Base-by-base conservation (phyloP, 2,888 invertebrate species). In the Caenorhabditis afra region DNA sequence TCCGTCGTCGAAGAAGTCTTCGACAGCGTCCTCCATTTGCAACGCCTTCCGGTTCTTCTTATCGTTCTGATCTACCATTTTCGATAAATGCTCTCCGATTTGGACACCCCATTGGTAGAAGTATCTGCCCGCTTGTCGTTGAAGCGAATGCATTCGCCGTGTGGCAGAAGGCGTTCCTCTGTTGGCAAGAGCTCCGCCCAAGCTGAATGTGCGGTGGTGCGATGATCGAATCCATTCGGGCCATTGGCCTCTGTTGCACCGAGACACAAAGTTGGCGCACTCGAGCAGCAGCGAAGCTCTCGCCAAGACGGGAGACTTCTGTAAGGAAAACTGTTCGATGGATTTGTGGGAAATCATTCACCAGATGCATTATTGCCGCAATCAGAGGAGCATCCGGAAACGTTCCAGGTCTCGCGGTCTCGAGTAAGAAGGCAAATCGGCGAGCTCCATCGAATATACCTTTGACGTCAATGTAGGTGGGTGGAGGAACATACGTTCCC, bases 211-310 rank as follows among this genome's bases (percentile, higher is more conserved):
- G 20, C 81, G 18, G 20, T 78, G 80, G 55, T 87, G 85, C 16
- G 82, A 83, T n/a, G 80, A 82, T 8, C 89, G 76, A 50, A 90
- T 88, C 90, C 99, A 99, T 67, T 94, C 94, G 0, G 99, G 98
- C 99, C 99, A 99, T 86, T 96, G 96, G 0, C 97, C 97, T 90
- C 95, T 95, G 91, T 98, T 99, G 91, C 99, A 99, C 84, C 95
- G 94, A 90, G 98, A 97, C 1, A 99, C 97, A 86, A 98, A 95
- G 91, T 97, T 94, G 0, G 97, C 95, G 91, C 97, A 97, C 91
- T 99, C 99, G 78, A 99, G 91, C 8, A 98, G 92, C 65, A 98
- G 93, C 0, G 95, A 94, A 3, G 99, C 98, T 90, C 97, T 93
- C 0, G 96, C 94, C 0, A 97, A 94, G 0, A 98, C 94, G 0